Percentiles rank a stretch among this genome's conserved stretches.
These are phyloP conservation scores for Drosophila pandora DNA, from an alignment of 1,140 invertebrate species.

Conservation along the genomic window DNA sequence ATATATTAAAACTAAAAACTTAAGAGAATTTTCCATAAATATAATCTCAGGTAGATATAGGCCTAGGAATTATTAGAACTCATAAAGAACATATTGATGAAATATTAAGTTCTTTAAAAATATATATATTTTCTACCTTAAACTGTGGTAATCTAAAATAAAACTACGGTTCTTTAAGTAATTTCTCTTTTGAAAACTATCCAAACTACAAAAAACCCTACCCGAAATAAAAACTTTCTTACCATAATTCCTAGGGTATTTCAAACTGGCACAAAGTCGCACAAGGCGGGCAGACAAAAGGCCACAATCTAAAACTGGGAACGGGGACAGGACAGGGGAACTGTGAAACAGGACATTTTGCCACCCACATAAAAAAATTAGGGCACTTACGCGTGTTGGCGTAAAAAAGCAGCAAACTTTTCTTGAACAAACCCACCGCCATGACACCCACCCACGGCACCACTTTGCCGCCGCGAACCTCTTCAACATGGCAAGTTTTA, in stretches of 20 bases:
- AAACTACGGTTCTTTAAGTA: neutral
- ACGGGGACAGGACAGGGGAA: neutral
- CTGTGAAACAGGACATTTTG: constrained; percentile 27
- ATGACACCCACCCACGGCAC: neutral
- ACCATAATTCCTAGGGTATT: constrained; percentile 19
- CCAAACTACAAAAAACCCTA: neutral
- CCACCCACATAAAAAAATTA: constrained; percentile 65
- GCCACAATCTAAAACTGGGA: constrained; percentile 13
- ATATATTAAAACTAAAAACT: too few relatives aligned
- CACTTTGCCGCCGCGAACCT: constrained; percentile 3
- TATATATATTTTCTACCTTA: neutral
- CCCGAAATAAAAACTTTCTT: neutral
- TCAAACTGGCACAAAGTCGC: constrained; percentile 34
- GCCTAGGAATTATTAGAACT: neutral
- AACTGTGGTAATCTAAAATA: neutral
- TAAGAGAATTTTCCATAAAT: too few relatives aligned
- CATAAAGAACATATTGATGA: too few relatives aligned
- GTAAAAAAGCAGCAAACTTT: constrained; percentile 75
- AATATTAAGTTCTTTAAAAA: too few relatives aligned
- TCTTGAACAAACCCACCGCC: constrained; percentile 12
- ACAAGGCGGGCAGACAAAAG: constrained; percentile 24
- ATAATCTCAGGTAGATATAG: neutral
- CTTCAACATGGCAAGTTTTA: constrained; percentile 64
- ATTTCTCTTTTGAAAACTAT: neutral
- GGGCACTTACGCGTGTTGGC: constrained; percentile 77